Conservation (phyloP, 2,797 vertebrate species). For the Myripristis murdjan region DNA sequence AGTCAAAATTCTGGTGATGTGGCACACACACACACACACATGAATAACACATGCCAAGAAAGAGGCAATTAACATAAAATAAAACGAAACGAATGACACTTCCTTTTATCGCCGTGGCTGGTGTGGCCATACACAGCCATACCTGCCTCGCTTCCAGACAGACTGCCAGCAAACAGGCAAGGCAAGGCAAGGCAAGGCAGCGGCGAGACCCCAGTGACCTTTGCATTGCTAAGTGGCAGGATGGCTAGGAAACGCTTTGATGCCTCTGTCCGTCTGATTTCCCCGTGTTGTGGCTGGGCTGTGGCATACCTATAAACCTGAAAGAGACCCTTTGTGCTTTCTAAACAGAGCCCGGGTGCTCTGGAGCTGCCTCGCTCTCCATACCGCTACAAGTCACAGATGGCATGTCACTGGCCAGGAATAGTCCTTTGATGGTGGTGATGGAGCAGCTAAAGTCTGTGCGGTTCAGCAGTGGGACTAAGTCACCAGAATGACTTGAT, state of each 20-base stretch:
- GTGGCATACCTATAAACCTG: conserved; percentile 48
- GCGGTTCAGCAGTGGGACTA: conserved; percentile 24
- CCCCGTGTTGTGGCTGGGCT: conserved; percentile 3
- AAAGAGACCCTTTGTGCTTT: conserved; percentile 66
- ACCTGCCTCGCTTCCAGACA: conserved; percentile 14
- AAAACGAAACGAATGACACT: conserved; percentile 15
- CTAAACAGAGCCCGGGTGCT: neutral
- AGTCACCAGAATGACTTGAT: conserved; percentile 16
- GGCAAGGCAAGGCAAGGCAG: no score
- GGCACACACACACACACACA: conserved; percentile 32
- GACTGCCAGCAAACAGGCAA: conserved; percentile 18
- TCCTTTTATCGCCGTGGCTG: conserved; percentile 10
- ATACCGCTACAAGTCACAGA: conserved; percentile 29
- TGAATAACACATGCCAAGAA: conserved; percentile 28
- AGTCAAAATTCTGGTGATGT: conserved; percentile 27
- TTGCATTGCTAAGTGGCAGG: conserved; percentile 27
- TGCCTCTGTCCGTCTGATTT: conserved; percentile 3
- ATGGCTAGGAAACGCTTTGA: conserved; percentile 46
- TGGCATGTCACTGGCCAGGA: conserved; percentile 32
- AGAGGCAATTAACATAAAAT: conserved; percentile 25
- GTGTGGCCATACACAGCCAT: neutral
- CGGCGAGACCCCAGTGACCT: conserved; percentile 42
- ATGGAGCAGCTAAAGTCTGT: conserved; percentile 33
- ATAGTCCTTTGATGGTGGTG: conserved; percentile 21
- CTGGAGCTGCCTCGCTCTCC: conserved; percentile 26